Base-by-base conservation (phyloP, 1,140 invertebrate genomes). In the Nephotettix cincticeps region DNA sequence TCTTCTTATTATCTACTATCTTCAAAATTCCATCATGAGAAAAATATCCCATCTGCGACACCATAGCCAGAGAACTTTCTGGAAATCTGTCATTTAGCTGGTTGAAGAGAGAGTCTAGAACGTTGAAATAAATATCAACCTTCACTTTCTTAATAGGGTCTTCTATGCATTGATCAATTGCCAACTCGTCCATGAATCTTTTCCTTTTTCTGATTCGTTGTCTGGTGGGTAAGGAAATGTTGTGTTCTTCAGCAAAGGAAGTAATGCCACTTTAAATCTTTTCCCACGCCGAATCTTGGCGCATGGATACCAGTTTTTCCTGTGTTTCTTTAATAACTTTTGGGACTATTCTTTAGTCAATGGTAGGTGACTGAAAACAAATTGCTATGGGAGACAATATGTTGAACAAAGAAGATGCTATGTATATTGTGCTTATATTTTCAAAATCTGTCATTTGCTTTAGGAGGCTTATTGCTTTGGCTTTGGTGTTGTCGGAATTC, bases 361-460 rank as follows among this genome's bases (percentile, higher is more conserved):
- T 40, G 32, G 63, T 66, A n/a, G 1, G 29, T 66, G 28, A 19
- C 36, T 66, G 63, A n/a, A 66, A 30, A 23, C 63, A 30, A n/a
- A 66, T 40, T 36, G 63, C 32, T 4, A 54, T 54, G n/a, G 47
- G 47, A 19, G 47, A n/a, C 23, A 54, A 25, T 40, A 66, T 29
- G 1, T 28, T 19, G 32, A 66, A 66, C 36, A 66, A 14, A 23
- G 27, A n/a, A 11, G n/a, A 29, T 25, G 63, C 63, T 36, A 66
- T 36, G 14, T 30, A 30, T 14, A 30, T 66, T 66, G 63, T n/a
- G 36, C 28, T 21, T n/a, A 66, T 32, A 66, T 29, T 54, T 19
- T 66, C 28, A 30, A 66, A 66, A 30, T 66, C 29, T n/a, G 63
- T 32, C 63, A 66, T n/a, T n/a, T 66, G 63, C 32, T 66, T 66